A percentile compares a stretch with the other conserved stretches of the same genome.
These are phyloP conservation scores for Anodontia alba DNA, from an alignment of 2,888 invertebrate species.

Conservation along the genomic window DNA sequence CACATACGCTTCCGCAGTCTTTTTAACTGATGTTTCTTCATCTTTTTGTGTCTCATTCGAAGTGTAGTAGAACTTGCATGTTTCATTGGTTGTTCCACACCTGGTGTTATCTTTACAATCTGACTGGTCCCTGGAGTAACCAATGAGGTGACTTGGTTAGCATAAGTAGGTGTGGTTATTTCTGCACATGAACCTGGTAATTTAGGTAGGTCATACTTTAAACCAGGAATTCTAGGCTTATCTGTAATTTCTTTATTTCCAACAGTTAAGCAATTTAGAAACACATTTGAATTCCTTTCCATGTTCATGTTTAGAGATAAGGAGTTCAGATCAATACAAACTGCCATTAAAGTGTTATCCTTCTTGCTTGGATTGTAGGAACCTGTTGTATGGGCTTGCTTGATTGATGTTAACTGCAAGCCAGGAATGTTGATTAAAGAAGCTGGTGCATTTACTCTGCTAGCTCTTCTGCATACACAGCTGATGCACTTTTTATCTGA, in stretches of 20 bases:
- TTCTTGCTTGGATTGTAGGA: no score
- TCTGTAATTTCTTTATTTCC: conserved; percentile 11
- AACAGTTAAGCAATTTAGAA: neutral
- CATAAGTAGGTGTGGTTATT: conserved; percentile 20
- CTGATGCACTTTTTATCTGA: neutral
- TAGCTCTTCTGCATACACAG: neutral
- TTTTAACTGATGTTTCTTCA: conserved; percentile 65
- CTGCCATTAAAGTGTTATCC: no score
- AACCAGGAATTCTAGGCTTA: conserved; percentile 14
- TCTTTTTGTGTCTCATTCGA: conserved; percentile 56
- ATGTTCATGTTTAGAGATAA: no score
- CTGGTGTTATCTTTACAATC: conserved; percentile 27
- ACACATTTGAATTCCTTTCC: neutral
- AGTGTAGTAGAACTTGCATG: neutral
- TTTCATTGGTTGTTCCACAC: conserved; percentile 21
- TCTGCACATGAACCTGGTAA: neutral
- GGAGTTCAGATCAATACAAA: no score
- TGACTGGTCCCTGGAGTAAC: conserved; percentile 31
- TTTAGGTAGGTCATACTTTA: conserved; percentile 31
- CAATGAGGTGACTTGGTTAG: conserved; percentile 16
- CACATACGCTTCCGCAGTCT: conserved; percentile 53
- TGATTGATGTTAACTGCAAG: no score
- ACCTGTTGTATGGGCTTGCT: no score
- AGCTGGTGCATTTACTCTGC: neutral
- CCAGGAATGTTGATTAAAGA: neutral